These are phyloP conservation scores for Caenorhabditis parvicauda DNA, from an alignment of 2,888 invertebrate species.

Conservation along the genomic window DNA sequence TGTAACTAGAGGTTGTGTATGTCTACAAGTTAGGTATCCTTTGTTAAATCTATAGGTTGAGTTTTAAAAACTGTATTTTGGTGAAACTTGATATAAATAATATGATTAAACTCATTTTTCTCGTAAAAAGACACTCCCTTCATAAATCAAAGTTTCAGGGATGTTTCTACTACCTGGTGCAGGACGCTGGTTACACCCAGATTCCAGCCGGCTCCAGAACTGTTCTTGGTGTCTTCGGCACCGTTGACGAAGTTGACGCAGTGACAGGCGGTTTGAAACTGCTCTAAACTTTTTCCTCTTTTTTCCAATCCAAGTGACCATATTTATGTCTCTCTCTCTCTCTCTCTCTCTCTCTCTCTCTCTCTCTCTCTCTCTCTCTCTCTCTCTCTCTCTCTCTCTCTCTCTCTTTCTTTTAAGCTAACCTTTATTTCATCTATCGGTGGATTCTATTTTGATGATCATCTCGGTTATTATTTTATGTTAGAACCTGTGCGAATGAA, in stretches of 20 bases:
- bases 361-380: constrained; percentile 5
- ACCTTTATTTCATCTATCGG: too few species aligned
- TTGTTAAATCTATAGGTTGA: neutral
- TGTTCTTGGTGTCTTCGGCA: constrained; percentile 66
- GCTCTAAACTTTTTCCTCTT: constrained; percentile 47
- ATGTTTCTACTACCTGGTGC: constrained; percentile 66
- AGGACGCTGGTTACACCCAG: constrained; percentile 68
- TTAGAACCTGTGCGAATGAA: too few species aligned
- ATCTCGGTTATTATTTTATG: too few species aligned
- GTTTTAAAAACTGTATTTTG: too few species aligned
- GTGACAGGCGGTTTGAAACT: constrained; percentile 65
- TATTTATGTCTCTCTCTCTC: constrained; percentile 7
- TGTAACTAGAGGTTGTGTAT: too few species aligned
- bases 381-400: constrained; percentile 6
- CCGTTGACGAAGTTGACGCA: constrained; percentile 63
- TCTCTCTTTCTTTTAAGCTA: constrained; percentile 3
- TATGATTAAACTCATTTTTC: neutral
- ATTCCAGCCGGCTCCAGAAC: constrained; percentile 66
- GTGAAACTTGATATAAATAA: neutral
- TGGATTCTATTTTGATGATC: too few species aligned
- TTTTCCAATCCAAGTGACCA: too few species aligned
- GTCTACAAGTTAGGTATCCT: too few species aligned
- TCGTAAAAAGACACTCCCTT: neutral
- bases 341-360: constrained; percentile 7
- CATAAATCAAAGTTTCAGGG: constrained; percentile 32